These are phyloP conservation scores for Vireo altiloquus DNA, from an alignment of 2,113 vertebrate species.

Conservation along the genomic window DNA sequence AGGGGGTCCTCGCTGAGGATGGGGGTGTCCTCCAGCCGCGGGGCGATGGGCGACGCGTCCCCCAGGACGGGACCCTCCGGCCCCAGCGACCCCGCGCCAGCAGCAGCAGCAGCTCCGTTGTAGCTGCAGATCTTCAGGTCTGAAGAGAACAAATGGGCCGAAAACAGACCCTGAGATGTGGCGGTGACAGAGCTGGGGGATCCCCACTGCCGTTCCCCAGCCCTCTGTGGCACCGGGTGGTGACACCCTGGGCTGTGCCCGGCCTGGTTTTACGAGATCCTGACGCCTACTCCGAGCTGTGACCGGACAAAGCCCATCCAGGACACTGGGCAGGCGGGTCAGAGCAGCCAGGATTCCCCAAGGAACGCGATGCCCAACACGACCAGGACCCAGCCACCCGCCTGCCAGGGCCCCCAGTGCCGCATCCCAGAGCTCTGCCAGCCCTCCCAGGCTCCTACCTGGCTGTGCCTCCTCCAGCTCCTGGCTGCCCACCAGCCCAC, in stretches of 20 bases:
- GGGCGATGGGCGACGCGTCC: conserved; percentile 62
- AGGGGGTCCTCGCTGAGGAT: conserved; percentile 69
- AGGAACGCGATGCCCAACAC: accelerated
- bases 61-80: conserved; percentile 69
- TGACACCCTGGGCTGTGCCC: accelerated
- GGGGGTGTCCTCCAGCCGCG: conserved; percentile 65
- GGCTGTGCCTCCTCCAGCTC: conserved; percentile 72
- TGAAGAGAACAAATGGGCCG: not conserved
- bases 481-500: conserved; percentile 70
- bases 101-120: conserved; percentile 22
- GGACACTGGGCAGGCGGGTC: accelerated
- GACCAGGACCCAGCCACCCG: accelerated
- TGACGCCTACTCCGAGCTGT: accelerated
- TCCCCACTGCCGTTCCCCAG: accelerated
- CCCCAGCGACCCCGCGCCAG: conserved; percentile 54
- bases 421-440: not conserved
- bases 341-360: not conserved
- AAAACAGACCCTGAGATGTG: accelerated
- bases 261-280: not conserved
- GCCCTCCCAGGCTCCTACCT: conserved; percentile 16
- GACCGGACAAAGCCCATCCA: accelerated
- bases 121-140: conserved; percentile 71
- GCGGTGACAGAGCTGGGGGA: accelerated
- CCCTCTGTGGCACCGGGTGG: accelerated
- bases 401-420: accelerated